Base-by-base conservation (phyloP, 2,888 invertebrate genomes). In the Drosophila koepferae region DNA sequence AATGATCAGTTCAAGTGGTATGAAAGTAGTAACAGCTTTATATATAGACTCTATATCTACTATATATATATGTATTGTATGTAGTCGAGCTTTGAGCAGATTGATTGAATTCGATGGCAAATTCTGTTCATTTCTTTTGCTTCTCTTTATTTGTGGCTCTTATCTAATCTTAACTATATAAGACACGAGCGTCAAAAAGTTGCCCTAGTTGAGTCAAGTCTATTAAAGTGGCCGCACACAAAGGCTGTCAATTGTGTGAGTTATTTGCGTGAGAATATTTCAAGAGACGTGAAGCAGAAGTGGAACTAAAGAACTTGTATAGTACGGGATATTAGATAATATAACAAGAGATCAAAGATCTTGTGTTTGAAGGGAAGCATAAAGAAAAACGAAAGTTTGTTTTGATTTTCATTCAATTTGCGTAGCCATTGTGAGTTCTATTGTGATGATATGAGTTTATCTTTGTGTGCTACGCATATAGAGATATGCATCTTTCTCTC, bases 361-460 rank as follows among this genome's bases (percentile, higher is more conserved):
- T 48, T 36, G 7, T 28, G 36, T 23, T 28, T 40, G 5, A 14
- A 36, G 34, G 6, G 28, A 28, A 28, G 4, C 23, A 18, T 23
- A 31, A n/a, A 61, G 23, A 23, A 16, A 74, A 78, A 63, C 49
- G 77, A 77, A 77, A 78, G 81, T 64, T 68, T 65, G 34, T 60
- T 77, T 80, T 67, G 36, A 59, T 73, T 74, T 75, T 61, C 23
- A 64, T 56, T 55, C 51, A 67, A 63, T 74, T 74, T 56, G 18
- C 20, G 23, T 43, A 14, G 66, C 68, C 63, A 43, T 76, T 76
- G 61, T 74, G 49, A 61, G 44, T 34, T 58, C 48, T 10, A 54
- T 60, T 72, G 43, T 59, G 38, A 55, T 23, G 23, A 23, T 78
- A 70, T 51, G 67, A 85, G 67, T 46, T 71, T 60, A 56, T 66